These are phyloP conservation scores for Xestia ashworthii DNA, from an alignment of 2,888 invertebrate species.

Conservation along the genomic window DNA sequence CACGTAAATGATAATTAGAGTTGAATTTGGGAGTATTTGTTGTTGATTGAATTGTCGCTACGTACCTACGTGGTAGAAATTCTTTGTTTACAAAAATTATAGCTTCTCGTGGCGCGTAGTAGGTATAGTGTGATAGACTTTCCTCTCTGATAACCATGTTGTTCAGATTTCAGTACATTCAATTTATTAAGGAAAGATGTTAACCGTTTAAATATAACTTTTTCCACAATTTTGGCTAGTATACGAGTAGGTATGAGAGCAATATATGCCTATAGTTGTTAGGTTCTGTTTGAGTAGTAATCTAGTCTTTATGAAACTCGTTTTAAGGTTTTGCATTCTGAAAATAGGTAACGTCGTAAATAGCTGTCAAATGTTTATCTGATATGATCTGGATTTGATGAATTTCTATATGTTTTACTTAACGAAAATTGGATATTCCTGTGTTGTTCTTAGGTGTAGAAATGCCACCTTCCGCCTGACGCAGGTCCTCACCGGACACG, in stretches of 20 bases:
- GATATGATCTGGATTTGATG: not conserved
- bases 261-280: not conserved
- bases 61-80: no score
- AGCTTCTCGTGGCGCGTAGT: no score
- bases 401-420: not conserved
- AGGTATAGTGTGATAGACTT: not conserved
- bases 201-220: not conserved
- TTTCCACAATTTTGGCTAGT: not conserved
- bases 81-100: no score
- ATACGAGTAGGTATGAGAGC: not conserved
- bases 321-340: not conserved
- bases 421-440: not conserved
- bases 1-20: no score
- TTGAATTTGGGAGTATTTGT: no score
- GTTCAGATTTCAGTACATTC: not conserved
- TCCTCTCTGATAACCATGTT: not conserved
- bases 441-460: not conserved
- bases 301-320: not conserved
- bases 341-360: not conserved
- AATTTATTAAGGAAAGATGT: no score
- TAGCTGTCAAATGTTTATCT: not conserved
- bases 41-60: no score
- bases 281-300: not conserved
- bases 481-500: no score
- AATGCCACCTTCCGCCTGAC: no score